Base-by-base conservation (phyloP, 2,797 vertebrate genomes). In the Sebastes steindachneri region DNA sequence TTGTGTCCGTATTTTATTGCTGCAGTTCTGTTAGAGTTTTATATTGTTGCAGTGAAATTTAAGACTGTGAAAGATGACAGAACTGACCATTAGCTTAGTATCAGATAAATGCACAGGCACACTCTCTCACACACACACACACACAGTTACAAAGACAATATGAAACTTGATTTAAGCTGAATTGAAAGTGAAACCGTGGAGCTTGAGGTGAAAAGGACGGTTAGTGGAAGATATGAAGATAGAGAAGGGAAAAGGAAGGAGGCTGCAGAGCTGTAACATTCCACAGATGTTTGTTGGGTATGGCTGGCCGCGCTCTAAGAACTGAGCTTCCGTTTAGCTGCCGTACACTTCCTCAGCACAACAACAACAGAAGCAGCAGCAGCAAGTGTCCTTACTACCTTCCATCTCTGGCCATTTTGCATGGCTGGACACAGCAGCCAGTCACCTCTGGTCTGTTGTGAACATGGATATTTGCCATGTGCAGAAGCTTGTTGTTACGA, bases 241-340 rank as follows among this genome's bases (percentile, higher is more conserved):
- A 63, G 23, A 77, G 31, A 55, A 15, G 33, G 54, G 62, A 68
- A 71, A 48, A 28, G 28, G 69, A 68, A 80, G 25, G 65, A 59
- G 75, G 67, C 59, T 55, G 75, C 35, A 17, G 69, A 74, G 83
- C 67, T 75, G 81, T 77, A 83, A 91, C 91, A 93, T 95, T 94
- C 90, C 91, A 79, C 68, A 86, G 81, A 93, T 92, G 86, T 89
- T 90, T 93, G 83, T 59, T 48, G 88, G 86, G 83, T 68, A 91
- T 62, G 86, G 87, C 79, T 33, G 21, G 74, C 60, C 14, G 12
- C 4, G 53, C 77, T 54, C 79, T 58, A 65, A 88, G 68, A 89
- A 76, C 35, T 2, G 25, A 41, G 86, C 84, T 91, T 91, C 92
- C 77, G 59, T 76, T 88, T 37, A 54, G 66, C 74, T 70, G 35